phyloP scores from a whole-genome alignment of 2,888 invertebrate genomes.

The Molorchus minor region DNA sequence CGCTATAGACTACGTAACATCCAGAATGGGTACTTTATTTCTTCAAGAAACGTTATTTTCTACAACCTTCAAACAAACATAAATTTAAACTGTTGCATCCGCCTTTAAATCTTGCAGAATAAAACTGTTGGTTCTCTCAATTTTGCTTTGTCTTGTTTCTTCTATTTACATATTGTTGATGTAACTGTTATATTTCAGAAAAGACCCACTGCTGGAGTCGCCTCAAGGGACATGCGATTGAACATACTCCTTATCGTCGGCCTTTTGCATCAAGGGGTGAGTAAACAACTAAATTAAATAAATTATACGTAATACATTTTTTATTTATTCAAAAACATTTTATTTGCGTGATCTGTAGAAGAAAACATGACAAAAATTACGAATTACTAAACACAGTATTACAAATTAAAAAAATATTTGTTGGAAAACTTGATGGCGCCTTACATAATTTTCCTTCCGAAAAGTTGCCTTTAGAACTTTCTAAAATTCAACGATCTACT shows the following conservation, averaged over 20 bases:
- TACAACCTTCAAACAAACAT: neutral
- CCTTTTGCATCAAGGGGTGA: conserved; percentile 65
- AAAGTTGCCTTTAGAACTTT: too few relatives aligned
- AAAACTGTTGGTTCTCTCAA: neutral
- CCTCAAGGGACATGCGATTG: conserved; percentile 63
- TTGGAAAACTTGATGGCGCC: too few relatives aligned
- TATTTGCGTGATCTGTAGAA: too few relatives aligned
- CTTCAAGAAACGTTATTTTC: neutral
- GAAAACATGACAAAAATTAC: too few relatives aligned
- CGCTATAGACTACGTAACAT: neutral
- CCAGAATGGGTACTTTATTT: neutral
- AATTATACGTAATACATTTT: too few relatives aligned
- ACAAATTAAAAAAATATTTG: too few relatives aligned
- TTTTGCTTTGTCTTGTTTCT: neutral
- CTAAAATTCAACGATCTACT: too few relatives aligned
- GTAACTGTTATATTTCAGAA: conserved; percentile 43
- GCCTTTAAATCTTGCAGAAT: neutral
- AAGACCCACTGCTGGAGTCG: conserved; percentile 54
- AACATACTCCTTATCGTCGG: conserved; percentile 62
- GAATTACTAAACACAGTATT: too few relatives aligned
- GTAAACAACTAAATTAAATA: conserved; percentile 53
- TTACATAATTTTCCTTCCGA: too few relatives aligned
- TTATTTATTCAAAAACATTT: too few relatives aligned
- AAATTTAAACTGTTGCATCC: neutral
- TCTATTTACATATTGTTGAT: neutral